These are phyloP conservation scores for Semaprochilodus insignis DNA, from an alignment of 2,797 vertebrate genomes.

Conservation along the genomic window DNA sequence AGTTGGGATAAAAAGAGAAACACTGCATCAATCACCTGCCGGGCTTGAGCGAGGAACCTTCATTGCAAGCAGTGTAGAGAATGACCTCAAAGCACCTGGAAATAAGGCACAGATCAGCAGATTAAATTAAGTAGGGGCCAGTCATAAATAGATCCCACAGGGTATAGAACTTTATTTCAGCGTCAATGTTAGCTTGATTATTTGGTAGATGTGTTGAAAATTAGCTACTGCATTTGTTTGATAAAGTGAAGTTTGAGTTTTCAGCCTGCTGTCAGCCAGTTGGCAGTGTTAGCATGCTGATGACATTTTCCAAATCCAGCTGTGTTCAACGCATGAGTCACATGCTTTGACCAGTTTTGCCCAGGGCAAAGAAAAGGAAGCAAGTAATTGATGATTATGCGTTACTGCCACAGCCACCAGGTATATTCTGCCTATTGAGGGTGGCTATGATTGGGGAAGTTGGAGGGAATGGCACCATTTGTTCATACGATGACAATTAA, in stretches of 20 bases:
- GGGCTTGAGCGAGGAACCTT: neutral
- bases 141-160: constrained; percentile 3
- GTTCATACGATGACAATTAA: neutral
- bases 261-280: neutral
- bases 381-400: neutral
- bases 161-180: neutral
- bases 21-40: constrained; percentile 1
- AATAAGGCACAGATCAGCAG: constrained; percentile 2
- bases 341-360: neutral
- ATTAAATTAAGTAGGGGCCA: neutral
- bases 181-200: neutral
- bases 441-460: neutral
- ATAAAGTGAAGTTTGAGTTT: neutral
- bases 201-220: neutral
- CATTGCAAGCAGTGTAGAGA: neutral
- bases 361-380: neutral
- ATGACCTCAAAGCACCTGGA: neutral
- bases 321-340: neutral
- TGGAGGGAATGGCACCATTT: neutral
- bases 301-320: constrained; percentile 3
- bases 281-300: neutral
- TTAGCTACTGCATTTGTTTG: neutral
- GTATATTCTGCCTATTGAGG: neutral
- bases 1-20: constrained; percentile 11
- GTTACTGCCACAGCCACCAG: neutral